Evolutionary conservation across 2,113 vertebrate species (phyloP), one percentile per base, ranked within the genome.

Genomic region (Aramus guarauna): DNA sequence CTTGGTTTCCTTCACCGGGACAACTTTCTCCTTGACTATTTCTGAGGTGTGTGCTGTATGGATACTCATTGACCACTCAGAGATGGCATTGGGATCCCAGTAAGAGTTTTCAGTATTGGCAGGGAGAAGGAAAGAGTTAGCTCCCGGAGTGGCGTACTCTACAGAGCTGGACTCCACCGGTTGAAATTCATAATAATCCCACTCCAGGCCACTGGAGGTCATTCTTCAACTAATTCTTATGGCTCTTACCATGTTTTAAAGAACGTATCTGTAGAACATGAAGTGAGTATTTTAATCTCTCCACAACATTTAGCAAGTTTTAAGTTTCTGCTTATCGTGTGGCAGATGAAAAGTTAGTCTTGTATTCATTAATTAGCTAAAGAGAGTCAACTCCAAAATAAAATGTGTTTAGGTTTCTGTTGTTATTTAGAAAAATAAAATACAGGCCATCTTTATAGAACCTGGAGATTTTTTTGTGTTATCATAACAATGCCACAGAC

Each of bases 121-220:
- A 32, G 96, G 94, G 96, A 97, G 98, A 96, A 98, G 97, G 95
- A 97, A 88, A 48, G 97, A 97, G 94, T 96, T 97, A 97, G 94
- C 92, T 97, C 93, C 97, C 2, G 97, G 95, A 80, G 98, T 98
- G 88, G 95, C 94, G 74, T 98, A 98, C 91, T 98, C 97, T 96
- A 98, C 95, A 97, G 97, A 98, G 97, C 97, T 98, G 95, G 96
- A 97, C 94, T 98, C 97, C 97, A 98, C 85, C 9, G 98, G 98
- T 69, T 98, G 98, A 96, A 98, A 98, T 96, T 98, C 98, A 96
- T 98, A 98, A 98, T 98, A 98, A 98, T 99, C 98, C 98, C 99
- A 99, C 95, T 99, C 98, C 95, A 98, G 97, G 97, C 98, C 98
- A 98, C 98, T 98, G 97, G 98, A 98, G 97, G 98, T 98, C 98